Conservation (phyloP, 2,888 invertebrate species). For the Hydraecia micacea region DNA sequence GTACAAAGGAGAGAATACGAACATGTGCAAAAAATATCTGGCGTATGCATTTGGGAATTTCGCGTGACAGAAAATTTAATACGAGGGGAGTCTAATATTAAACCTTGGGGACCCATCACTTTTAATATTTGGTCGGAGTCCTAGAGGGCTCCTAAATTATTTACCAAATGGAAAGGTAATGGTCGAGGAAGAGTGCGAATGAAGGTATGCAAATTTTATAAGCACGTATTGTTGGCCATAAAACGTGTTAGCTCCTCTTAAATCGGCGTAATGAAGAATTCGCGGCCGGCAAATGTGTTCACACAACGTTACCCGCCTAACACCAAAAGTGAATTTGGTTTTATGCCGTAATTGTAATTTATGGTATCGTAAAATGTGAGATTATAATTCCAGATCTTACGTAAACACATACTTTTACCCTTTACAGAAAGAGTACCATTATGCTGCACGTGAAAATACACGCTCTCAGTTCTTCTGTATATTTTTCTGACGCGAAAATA, state of each 20-base stretch:
- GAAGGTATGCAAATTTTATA: slow-evolving; percentile 90
- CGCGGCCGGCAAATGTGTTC: slow-evolving; percentile 73
- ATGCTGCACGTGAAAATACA: slow-evolving; percentile 5
- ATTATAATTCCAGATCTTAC: slow-evolving; percentile 50
- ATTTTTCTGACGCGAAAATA: slow-evolving; percentile 13
- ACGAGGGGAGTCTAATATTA: slow-evolving; percentile 90
- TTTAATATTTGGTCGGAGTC: slow-evolving; percentile 89
- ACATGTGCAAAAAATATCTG: slow-evolving; percentile 90
- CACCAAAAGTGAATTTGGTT: slow-evolving; percentile 79
- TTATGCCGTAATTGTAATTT: slow-evolving; percentile 79
- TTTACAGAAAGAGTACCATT: slow-evolving; percentile 35
- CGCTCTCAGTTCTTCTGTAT: slow-evolving; percentile 2
- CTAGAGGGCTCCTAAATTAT: slow-evolving; percentile 90
- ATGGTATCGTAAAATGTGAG: slow-evolving; percentile 68
- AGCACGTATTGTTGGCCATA: slow-evolving; percentile 85
- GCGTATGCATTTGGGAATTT: slow-evolving; percentile 90
- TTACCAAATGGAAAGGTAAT: slow-evolving; percentile 90
- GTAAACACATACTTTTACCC: slow-evolving; percentile 38
- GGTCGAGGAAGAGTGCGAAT: slow-evolving; percentile 88
- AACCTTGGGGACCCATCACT: slow-evolving; percentile 90
- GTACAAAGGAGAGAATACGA: slow-evolving; percentile 87
- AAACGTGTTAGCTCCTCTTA: slow-evolving; percentile 80
- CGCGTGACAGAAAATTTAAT: slow-evolving; percentile 90
- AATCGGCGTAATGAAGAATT: slow-evolving; percentile 83
- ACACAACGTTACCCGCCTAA: slow-evolving; percentile 69